Evolutionary conservation across 2,888 invertebrate species (phyloP), one percentile per base, ranked within the genome.

Genomic region (Congeria kusceri): DNA sequence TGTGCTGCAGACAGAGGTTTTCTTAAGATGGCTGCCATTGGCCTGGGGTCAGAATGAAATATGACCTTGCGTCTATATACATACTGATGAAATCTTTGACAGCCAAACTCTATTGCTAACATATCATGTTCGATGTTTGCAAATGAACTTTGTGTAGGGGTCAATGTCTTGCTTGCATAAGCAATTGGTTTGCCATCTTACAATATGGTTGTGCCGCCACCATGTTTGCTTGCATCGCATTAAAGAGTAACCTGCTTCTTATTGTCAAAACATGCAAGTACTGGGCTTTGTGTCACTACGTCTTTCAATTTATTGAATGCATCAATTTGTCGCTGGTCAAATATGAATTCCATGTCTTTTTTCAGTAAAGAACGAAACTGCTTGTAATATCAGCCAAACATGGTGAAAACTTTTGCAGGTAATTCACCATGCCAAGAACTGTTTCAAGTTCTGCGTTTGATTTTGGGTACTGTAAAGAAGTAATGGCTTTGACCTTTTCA

Each of bases 131-230:
- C 63, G n/a, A 80, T 56, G n/a, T 58, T 67, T 44, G 84, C 84
- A 65, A 87, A 88, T n/a, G 28, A 20, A 20, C 29, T 28, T 65
- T 88, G 85, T 23, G 83, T 72, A n/a, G 64, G 62, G 1, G 83
- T 84, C 9, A 88, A 62, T 9, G 84, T 63, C 76, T 84, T 86
- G 1, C 84, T 85, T 13, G 86, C 85, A 61, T 80, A 89, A 3
- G 85, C 85, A n/a, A 88, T 72, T 1, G 83, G 87, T 47, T 58
- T 68, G 9, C 75, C 76, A 23, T 88, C 74, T 49, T 87, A 87
- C 7, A 87, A 47, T 0, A 88, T 57, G 9, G 58, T 73, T 13
- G 87, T 85, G n/a, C 87, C 86, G 3, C 85, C 63, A 1, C 85
- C 87, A 67, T 73, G 76, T 67, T 67, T 58, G 28, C 44, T 44